Evolutionary conservation across 2,888 invertebrate species (phyloP).

Genomic region (Coelopa pilipes): DNA sequence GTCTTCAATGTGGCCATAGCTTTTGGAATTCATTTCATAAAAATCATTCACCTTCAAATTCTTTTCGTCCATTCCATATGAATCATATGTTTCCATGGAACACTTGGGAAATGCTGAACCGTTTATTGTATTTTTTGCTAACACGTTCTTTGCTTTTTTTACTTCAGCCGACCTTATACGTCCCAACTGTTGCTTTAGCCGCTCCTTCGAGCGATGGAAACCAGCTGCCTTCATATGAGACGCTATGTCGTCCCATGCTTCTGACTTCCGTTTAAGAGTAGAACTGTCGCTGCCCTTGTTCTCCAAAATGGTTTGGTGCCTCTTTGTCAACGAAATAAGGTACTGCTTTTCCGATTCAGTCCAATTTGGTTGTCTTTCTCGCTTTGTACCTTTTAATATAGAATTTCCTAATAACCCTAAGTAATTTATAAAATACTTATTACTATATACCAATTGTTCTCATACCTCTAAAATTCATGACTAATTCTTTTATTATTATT

Average conservation of each 20-base stretch:
- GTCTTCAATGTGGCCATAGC: constrained; percentile 14
- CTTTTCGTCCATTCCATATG: background rate
- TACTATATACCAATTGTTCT: too few relatives aligned
- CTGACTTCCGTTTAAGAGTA: constrained; percentile 45
- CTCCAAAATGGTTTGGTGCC: constrained; percentile 42
- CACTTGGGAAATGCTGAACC: background rate
- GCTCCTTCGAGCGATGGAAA: constrained; percentile 44
- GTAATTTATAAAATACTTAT: too few relatives aligned
- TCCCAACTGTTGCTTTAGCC: constrained; percentile 46
- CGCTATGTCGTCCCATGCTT: constrained; percentile 46
- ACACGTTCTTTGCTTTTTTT: constrained; percentile 41
- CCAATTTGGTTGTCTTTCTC: constrained; percentile 48
- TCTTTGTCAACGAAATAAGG: constrained; percentile 41
- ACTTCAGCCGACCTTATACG: constrained; percentile 44
- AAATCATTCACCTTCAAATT: background rate
- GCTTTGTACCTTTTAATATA: constrained; percentile 25
- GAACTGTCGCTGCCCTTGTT: constrained; percentile 46
- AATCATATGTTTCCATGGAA: background rate
- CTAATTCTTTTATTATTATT: too few relatives aligned
- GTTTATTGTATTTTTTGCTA: constrained; percentile 29
- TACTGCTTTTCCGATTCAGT: constrained; percentile 46
- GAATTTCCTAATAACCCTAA: too few relatives aligned
- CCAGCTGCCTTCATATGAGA: constrained; percentile 44
- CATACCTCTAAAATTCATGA: too few relatives aligned
- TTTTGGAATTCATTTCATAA: background rate